These are phyloP conservation scores for Corvus moneduloides DNA, from an alignment of 2,113 vertebrate species.

Conservation along the genomic window DNA sequence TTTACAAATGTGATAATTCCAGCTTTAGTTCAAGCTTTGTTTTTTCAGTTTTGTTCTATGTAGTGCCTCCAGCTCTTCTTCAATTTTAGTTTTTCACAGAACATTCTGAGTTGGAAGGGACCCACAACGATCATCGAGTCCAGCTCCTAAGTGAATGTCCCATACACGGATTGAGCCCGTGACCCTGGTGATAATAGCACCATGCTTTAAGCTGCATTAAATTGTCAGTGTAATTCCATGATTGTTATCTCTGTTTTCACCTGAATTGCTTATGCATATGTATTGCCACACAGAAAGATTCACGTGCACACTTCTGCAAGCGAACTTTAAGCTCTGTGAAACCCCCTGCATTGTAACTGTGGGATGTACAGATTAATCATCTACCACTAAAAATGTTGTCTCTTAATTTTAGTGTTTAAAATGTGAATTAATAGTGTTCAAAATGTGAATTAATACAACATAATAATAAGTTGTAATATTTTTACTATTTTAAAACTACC, in stretches of 20 bases:
- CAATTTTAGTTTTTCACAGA: neutral
- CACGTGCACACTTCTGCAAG: neutral
- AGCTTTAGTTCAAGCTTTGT: neutral
- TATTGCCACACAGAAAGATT: neutral
- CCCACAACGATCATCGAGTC: neutral
- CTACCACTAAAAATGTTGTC: neutral
- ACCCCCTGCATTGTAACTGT: neutral
- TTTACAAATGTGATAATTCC: neutral
- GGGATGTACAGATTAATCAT: neutral
- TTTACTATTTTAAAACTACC: neutral
- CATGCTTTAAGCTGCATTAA: neutral
- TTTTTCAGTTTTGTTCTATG: neutral
- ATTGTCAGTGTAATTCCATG: neutral
- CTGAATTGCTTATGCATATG: neutral
- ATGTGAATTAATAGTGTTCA: neutral
- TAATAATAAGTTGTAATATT: neutral
- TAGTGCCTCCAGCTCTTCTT: neutral
- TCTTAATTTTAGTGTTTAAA: neutral
- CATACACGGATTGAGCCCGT: fast-evolving
- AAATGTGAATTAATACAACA: neutral
- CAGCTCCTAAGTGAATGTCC: neutral
- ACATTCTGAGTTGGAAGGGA: neutral
- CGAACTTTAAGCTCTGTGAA: neutral
- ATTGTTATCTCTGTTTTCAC: neutral
- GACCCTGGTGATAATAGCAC: neutral